Evolutionary conservation across 2,888 invertebrate species (phyloP).

Genomic region (Himalopsyche tibetana): DNA sequence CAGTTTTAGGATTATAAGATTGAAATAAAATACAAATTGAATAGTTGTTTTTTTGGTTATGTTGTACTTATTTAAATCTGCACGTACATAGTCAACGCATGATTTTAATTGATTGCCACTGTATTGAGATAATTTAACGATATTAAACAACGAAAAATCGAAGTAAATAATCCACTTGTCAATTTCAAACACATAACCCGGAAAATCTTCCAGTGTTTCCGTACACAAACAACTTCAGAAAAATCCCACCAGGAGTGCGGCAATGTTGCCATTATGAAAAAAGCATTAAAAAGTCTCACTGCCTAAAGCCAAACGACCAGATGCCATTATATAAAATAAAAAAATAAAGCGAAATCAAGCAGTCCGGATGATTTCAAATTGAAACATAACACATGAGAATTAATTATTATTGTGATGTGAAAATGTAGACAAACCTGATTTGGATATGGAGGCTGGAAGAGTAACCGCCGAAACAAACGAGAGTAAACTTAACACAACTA

Average conservation of each 20-base stretch:
- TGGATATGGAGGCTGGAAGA: constrained; percentile 59
- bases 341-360: neutral
- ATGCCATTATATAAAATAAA: constrained; percentile 34
- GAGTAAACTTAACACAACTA: constrained; percentile 51
- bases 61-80: too few species aligned
- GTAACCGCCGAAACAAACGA: constrained; percentile 52
- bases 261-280: neutral
- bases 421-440: constrained; percentile 63
- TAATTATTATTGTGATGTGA: constrained; percentile 44
- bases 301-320: constrained; percentile 16
- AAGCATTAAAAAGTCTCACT: neutral
- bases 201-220: too few species aligned
- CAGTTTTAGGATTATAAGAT: too few species aligned
- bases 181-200: too few species aligned
- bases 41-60: too few species aligned
- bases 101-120: too few species aligned
- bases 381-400: constrained; percentile 38
- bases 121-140: too few species aligned
- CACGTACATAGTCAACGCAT: too few species aligned
- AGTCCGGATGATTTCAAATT: constrained; percentile 40
- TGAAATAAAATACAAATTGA: too few species aligned
- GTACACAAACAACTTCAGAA: too few species aligned
- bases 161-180: too few species aligned
- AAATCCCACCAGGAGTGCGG: neutral
- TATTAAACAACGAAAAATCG: too few species aligned